These are phyloP conservation scores for Cryptocephalus primarius DNA, from an alignment of 2,888 invertebrate species.

Conservation along the genomic window DNA sequence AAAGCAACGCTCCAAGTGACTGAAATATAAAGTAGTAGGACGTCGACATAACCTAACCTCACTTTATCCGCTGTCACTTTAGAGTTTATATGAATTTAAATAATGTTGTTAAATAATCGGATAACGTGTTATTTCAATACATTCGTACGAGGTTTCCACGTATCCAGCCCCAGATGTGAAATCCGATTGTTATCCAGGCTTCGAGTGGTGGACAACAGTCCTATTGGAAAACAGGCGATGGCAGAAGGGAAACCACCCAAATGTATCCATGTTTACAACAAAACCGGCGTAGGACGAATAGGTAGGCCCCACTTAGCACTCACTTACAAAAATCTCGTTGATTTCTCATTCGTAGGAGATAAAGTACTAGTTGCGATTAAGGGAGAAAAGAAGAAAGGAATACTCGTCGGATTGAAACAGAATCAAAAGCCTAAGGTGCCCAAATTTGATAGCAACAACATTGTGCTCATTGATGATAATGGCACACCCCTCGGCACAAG, in stretches of 20 bases:
- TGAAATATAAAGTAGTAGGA: too few relatives aligned
- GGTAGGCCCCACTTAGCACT: slow-evolving; percentile 35
- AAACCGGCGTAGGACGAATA: slow-evolving; percentile 50
- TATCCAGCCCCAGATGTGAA: slow-evolving; percentile 34
- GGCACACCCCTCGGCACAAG: slow-evolving; percentile 92
- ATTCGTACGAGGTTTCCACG: too few relatives aligned
- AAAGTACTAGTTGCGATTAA: slow-evolving; percentile 86
- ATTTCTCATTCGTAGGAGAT: slow-evolving; percentile 49
- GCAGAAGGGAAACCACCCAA: slow-evolving; percentile 87
- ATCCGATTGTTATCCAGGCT: slow-evolving; percentile 66
- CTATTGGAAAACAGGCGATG: slow-evolving; percentile 90
- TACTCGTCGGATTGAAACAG: slow-evolving; percentile 80
- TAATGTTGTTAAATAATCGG: too few relatives aligned
- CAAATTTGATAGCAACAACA: slow-evolving; percentile 89
- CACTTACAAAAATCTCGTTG: not conserved
- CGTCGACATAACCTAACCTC: too few relatives aligned
- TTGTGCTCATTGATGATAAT: slow-evolving; percentile 90
- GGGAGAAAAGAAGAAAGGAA: slow-evolving; percentile 90
- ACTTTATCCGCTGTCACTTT: too few relatives aligned
- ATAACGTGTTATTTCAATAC: too few relatives aligned
- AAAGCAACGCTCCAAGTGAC: too few relatives aligned
- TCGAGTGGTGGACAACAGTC: slow-evolving; percentile 94
- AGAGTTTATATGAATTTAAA: too few relatives aligned
- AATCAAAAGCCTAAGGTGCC: slow-evolving; percentile 73
- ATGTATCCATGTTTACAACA: slow-evolving; percentile 90